These are phyloP conservation scores for Aspidiotus rigidus DNA, from an alignment of 2,888 invertebrate genomes.

Conservation along the genomic window DNA sequence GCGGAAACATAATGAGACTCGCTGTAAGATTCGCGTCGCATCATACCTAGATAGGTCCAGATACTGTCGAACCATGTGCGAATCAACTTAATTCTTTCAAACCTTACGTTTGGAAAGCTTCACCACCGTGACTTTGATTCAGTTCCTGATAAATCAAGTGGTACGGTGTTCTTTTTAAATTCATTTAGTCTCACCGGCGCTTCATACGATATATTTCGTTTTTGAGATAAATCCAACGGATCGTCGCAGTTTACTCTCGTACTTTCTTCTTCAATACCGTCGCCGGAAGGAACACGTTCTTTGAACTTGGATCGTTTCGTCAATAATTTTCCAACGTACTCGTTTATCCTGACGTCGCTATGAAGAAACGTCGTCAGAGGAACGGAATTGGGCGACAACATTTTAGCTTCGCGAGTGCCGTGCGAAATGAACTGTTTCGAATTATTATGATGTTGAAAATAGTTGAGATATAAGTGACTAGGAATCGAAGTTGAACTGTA, in stretches of 20 bases:
- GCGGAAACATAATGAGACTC: too few relatives aligned
- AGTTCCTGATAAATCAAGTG: slow-evolving; percentile 18
- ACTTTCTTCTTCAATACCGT: not conserved
- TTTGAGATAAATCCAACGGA: slow-evolving; percentile 19
- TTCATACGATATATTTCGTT: not conserved
- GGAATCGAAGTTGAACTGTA: slow-evolving; percentile 15
- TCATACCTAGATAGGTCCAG: too few relatives aligned
- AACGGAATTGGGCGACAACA: not conserved
- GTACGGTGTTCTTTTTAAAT: slow-evolving; percentile 1
- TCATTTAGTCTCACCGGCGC: not conserved
- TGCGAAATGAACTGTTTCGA: slow-evolving; percentile 13
- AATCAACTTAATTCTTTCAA: not conserved
- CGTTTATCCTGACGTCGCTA: not conserved
- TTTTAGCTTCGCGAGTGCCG: not conserved
- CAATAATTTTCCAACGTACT: slow-evolving; percentile 15
- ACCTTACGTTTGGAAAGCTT: too few relatives aligned
- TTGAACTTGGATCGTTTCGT: not conserved
- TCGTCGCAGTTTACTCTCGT: slow-evolving; percentile 6
- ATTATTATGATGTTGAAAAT: slow-evolving; percentile 10
- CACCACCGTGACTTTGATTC: not conserved
- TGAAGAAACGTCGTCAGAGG: slow-evolving; percentile 5
- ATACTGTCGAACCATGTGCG: too few relatives aligned
- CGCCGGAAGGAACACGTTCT: not conserved
- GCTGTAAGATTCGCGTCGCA: too few relatives aligned
- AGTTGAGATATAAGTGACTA: slow-evolving; percentile 29